Conservation (phyloP, 2,888 invertebrate genomes). For the Idaea dimidiata region DNA sequence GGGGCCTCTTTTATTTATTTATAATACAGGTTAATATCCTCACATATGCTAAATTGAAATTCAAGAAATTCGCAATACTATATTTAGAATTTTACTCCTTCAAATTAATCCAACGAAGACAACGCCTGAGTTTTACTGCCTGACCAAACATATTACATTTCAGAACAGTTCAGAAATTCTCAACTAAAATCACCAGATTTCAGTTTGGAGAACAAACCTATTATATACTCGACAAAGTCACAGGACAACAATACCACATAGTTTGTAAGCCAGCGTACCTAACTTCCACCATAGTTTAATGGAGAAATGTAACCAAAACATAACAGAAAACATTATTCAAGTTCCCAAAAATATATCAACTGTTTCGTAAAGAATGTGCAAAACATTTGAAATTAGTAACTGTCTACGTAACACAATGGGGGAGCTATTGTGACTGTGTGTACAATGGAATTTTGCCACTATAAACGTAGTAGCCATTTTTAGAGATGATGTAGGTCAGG, state of each 20-base stretch:
- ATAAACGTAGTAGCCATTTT: conserved; percentile 50
- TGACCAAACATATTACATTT: neutral
- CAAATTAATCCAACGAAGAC: neutral
- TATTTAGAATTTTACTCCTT: too few species aligned
- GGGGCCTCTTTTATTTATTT: too few species aligned
- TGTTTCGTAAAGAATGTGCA: conserved; percentile 46
- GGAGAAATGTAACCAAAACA: conserved; percentile 6
- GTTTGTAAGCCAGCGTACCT: neutral
- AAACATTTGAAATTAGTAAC: conserved; percentile 63
- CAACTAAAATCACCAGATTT: neutral
- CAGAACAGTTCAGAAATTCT: neutral
- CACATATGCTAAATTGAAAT: too few species aligned
- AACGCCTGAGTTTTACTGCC: neutral
- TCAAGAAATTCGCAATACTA: too few species aligned
- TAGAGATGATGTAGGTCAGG: conserved; percentile 3
- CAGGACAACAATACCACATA: neutral
- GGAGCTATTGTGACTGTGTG: conserved; percentile 45
- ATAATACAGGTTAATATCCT: too few species aligned
- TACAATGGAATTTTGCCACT: conserved; percentile 57
- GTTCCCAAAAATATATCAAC: conserved; percentile 29
- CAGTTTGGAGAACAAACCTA: neutral
- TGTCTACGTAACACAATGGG: conserved; percentile 56
- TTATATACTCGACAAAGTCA: neutral
- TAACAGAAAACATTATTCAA: conserved; percentile 28
- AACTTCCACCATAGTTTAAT: neutral